Evolutionary conservation across 2,797 vertebrate species (phyloP).

Genomic region (Karalla daura): DNA sequence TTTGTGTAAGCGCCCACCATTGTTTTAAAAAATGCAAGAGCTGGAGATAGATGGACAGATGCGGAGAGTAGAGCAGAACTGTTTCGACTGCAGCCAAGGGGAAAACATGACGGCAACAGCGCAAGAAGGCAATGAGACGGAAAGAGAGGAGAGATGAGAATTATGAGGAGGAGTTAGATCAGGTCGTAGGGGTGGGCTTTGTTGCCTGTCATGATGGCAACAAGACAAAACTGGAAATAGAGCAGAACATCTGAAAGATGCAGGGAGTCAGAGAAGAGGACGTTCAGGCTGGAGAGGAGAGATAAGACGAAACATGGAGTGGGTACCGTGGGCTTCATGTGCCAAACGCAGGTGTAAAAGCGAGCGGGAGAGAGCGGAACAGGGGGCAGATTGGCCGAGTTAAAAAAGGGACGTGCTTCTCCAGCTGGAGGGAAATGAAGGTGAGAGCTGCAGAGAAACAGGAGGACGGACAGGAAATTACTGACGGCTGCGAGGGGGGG

Average conservation of each 20-base stretch:
- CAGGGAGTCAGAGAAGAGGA: conserved; percentile 1
- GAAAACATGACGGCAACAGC: background rate
- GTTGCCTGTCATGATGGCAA: background rate
- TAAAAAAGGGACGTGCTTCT: background rate
- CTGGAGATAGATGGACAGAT: conserved; percentile 6
- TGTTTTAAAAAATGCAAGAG: conserved; percentile 32
- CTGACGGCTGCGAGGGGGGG: background rate
- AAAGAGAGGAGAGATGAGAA: conserved; percentile 20
- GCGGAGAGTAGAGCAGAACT: background rate
- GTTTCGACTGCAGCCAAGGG: conserved; percentile 17
- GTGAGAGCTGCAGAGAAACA: background rate
- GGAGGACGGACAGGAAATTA: background rate
- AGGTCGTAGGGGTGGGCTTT: conserved; percentile 2
- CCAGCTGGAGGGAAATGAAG: conserved; percentile 10
- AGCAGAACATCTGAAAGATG: conserved; percentile 35
- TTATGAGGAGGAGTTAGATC: conserved; percentile 6
- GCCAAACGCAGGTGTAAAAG: conserved; percentile 9
- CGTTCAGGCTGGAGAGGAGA: conserved; percentile 6
- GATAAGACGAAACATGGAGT: background rate
- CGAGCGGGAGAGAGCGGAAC: background rate
- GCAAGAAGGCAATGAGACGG: conserved; percentile 11
- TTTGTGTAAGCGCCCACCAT: background rate
- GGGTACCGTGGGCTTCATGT: background rate
- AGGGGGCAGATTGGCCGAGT: background rate
- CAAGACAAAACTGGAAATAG: conserved; percentile 27